Base-by-base conservation (phyloP, 2,797 vertebrate genomes). In the Crenichthys baileyi region DNA sequence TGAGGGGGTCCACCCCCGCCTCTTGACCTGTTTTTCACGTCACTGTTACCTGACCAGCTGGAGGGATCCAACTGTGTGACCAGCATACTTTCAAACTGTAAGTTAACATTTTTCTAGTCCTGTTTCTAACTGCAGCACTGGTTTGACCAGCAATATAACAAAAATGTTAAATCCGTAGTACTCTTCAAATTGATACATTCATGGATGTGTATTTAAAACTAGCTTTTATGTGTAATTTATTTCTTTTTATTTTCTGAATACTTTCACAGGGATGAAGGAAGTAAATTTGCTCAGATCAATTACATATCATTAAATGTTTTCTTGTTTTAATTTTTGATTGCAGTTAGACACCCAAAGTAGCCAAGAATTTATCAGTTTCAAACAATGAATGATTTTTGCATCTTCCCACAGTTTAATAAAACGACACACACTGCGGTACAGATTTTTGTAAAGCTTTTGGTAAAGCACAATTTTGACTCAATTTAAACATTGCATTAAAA, bases 1-100 rank as follows among this genome's bases (percentile, higher is more conserved):
- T 91, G 90, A 90, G 87, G 88, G 89, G 82, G 79, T 85, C 67
- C 82, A 67, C 89, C 90, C 87, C 89, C 78, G 41, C 83, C 76
- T 76, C 78, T 74, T 51, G 60, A 84, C 80, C 71, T 79, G 70
- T 75, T 75, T n/a, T 44, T 68, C 36, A 79, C 79, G 7, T n/a
- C n/a, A 12, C n/a, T 2, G 77, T 73, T 75, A 77, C 36, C 31
- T 36, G 7, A 36, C 5, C 18, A 13, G 24, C 76, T 36, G 53
- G 79, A 81, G 72, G 72, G 63, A 53, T 13, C 36, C 80, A 41
- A 11, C 65, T 56, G 70, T 74, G 39, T 2, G 5, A 60, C 24
- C 46, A 7, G 51, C 51, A 48, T 15, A 68, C 67, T 87, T 46
- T 51, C 1, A 36, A 0, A 53, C 61, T 46, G 87, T 90, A 75